A percentile compares a stretch with the other conserved stretches of the same genome.
phyloP scores from a whole-genome alignment of 92 coral and sea anemone species.

The Parazoanthus atlanticus region DNA sequence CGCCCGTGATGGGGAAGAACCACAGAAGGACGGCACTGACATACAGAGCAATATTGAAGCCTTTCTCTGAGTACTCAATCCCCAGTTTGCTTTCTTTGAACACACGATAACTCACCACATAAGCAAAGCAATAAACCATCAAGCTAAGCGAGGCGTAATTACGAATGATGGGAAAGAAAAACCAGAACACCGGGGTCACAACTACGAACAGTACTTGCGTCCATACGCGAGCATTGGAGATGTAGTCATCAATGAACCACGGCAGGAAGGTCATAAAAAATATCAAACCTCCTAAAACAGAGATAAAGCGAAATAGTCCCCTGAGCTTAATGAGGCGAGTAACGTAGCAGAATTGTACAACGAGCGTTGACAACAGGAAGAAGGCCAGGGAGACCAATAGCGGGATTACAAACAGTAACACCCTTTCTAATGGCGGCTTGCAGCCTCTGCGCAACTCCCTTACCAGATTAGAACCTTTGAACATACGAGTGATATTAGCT shows the following conservation, averaged over 20 bases:
- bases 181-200: conserved; percentile 42
- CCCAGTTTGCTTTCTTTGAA: conserved; percentile 39
- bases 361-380: conserved; percentile 2
- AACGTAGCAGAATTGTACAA: not conserved
- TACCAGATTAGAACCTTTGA: not conserved
- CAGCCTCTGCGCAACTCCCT: not conserved
- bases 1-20: conserved; percentile 44
- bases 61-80: conserved; percentile 25
- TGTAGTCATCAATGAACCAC: conserved; percentile 42
- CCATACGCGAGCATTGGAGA: not conserved
- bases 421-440: conserved; percentile 23
- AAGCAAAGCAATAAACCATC: conserved; percentile 36
- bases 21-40: conserved; percentile 45
- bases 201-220: conserved; percentile 11
- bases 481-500: not conserved
- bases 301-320: conserved; percentile 3
- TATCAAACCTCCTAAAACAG: conserved; percentile 6
- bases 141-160: conserved; percentile 25
- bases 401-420: conserved; percentile 3
- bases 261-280: conserved; percentile 45
- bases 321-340: not conserved
- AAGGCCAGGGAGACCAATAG: not conserved
- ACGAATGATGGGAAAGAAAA: conserved; percentile 52
- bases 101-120: conserved; percentile 43
- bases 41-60: conserved; percentile 43